These are phyloP conservation scores for Alviniconcha marisindica DNA, from an alignment of 1,140 invertebrate genomes.

Conservation along the genomic window DNA sequence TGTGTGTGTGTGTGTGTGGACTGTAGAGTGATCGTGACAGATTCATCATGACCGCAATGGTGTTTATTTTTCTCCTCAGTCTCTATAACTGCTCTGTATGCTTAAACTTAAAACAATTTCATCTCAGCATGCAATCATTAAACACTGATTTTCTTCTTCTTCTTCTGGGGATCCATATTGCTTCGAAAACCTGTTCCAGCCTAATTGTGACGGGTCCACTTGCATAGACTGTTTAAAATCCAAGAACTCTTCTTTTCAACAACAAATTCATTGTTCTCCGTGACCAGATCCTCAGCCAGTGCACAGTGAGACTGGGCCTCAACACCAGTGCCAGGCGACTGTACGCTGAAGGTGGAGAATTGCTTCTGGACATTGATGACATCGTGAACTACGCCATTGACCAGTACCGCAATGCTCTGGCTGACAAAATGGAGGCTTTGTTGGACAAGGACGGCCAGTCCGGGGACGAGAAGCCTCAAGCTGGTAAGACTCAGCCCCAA, in stretches of 20 bases:
- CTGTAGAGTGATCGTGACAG: too few species aligned
- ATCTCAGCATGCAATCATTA: too few species aligned
- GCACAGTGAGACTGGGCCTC: slow-evolving; percentile 66
- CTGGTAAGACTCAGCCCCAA: too few species aligned
- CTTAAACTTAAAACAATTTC: too few species aligned
- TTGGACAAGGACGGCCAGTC: neutral
- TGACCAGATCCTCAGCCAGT: slow-evolving; percentile 72
- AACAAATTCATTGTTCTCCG: neutral
- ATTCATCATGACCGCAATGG: too few species aligned
- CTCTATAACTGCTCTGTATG: too few species aligned
- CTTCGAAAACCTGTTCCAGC: neutral
- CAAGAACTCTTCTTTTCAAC: too few species aligned
- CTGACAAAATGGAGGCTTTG: slow-evolving; percentile 58
- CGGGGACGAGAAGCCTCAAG: neutral
- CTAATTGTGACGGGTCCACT: too few species aligned
- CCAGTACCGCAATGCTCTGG: slow-evolving; percentile 65
- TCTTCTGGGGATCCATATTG: neutral
- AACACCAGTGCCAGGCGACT: slow-evolving; percentile 68
- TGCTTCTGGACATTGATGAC: slow-evolving; percentile 73
- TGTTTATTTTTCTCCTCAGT: too few species aligned
- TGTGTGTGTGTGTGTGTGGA: neutral
- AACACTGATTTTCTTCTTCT: too few species aligned
- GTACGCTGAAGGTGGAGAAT: slow-evolving; percentile 70
- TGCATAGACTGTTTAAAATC: too few species aligned
- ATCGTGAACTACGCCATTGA: slow-evolving; percentile 69